phyloP scores from a whole-genome alignment of 2,888 invertebrate genomes.

The Agrotis segetum region DNA sequence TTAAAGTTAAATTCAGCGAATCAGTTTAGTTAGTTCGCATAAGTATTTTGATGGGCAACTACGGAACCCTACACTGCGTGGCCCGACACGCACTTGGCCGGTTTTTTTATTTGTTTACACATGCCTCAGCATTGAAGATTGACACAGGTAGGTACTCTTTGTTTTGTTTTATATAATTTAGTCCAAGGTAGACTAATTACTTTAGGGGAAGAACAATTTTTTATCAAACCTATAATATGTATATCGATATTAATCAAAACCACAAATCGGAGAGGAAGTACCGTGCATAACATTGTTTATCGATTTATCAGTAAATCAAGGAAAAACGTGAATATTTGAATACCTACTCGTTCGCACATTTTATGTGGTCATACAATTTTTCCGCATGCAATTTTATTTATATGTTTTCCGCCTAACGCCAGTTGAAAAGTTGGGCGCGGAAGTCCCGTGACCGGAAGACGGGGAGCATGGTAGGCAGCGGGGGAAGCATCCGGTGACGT shows the following conservation, averaged over 20 bases:
- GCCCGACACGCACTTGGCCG: too few species aligned
- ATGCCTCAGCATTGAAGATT: too few species aligned
- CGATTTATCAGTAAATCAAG: constrained; percentile 31
- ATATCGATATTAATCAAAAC: constrained; percentile 3
- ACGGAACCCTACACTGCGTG: too few species aligned
- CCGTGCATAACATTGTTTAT: constrained; percentile 27
- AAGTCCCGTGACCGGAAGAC: constrained; percentile 78
- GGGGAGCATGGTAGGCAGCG: constrained; percentile 58
- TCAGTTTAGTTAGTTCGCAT: too few species aligned
- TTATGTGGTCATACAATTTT: constrained; percentile 26
- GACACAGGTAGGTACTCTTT: too few species aligned
- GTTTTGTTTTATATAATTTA: background rate
- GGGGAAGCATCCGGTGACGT: constrained; percentile 75
- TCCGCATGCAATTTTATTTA: constrained; percentile 47
- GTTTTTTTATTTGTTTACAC: too few species aligned
- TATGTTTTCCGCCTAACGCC: constrained; percentile 51
- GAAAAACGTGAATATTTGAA: constrained; percentile 46
- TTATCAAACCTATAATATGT: background rate
- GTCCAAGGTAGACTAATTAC: background rate
- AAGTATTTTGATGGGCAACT: too few species aligned
- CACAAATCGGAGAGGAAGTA: constrained; percentile 35
- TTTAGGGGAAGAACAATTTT: constrained; percentile 16
- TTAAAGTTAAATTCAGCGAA: too few species aligned
- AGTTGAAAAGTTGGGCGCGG: constrained; percentile 75
- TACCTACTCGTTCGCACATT: constrained; percentile 2